These are phyloP conservation scores for Lysandra bellargus DNA, from an alignment of 2,888 invertebrate species.

Conservation along the genomic window DNA sequence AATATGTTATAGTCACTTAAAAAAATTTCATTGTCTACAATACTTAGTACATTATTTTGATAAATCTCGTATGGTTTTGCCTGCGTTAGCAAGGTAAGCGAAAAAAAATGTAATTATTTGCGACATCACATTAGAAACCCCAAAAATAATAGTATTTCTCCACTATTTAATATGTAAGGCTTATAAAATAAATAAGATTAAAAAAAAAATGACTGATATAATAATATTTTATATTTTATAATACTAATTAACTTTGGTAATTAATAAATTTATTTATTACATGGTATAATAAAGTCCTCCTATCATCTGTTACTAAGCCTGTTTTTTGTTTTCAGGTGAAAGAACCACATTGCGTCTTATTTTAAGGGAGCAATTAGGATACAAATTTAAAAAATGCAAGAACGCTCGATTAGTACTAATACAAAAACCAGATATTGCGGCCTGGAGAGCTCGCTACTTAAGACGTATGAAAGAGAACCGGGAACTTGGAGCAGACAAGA, in stretches of 20 bases:
- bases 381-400: slow-evolving; percentile 3
- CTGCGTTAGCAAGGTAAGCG: slow-evolving; percentile 26
- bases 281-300: neutral
- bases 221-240: neutral
- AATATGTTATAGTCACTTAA: too few relatives aligned
- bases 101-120: neutral
- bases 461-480: neutral
- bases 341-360: neutral
- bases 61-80: slow-evolving; percentile 20
- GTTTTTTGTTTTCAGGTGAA: neutral
- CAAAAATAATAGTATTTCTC: neutral
- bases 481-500: neutral
- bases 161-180: neutral
- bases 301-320: neutral
- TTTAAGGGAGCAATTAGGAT: neutral
- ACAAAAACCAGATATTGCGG: neutral
- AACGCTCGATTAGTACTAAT: neutral
- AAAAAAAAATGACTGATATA: neutral
- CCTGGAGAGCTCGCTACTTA: neutral
- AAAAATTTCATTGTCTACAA: neutral
- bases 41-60: too few relatives aligned
- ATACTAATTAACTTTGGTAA: neutral
- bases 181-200: too few relatives aligned
- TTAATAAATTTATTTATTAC: too few relatives aligned
- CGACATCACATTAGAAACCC: neutral